Evolutionary conservation across 2,113 vertebrate species (phyloP).

Genomic region (Elanus axillaris): DNA sequence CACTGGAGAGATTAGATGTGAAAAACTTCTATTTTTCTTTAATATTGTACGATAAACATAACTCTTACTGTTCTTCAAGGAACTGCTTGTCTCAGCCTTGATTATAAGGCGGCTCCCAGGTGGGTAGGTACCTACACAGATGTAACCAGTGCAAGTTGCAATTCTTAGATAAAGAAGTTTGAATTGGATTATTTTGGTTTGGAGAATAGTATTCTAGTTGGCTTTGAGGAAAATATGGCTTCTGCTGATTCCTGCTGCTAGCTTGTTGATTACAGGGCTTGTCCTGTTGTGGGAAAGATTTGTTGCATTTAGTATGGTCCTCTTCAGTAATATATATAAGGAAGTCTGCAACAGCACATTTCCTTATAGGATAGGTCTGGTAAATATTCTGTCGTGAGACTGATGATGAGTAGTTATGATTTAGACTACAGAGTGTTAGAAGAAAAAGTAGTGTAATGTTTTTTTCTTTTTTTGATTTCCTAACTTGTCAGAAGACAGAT

Average conservation of each 20-base stretch:
- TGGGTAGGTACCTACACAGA: neutral
- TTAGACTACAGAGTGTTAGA: neutral
- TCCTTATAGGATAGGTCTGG: neutral
- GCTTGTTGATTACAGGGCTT: neutral
- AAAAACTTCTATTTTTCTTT: neutral
- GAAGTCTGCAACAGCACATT: neutral
- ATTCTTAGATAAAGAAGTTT: neutral
- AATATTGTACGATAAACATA: neutral
- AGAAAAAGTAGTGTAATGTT: neutral
- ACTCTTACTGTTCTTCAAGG: neutral
- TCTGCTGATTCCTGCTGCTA: neutral
- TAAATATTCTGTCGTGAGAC: neutral
- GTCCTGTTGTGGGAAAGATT: too few species aligned
- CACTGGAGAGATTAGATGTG: too few species aligned
- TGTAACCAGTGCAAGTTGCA: neutral
- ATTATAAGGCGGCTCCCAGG: too few species aligned
- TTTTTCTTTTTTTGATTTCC: neutral
- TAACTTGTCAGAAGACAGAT: neutral
- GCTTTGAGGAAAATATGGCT: neutral
- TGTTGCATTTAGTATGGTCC: accelerated
- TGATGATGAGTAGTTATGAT: neutral
- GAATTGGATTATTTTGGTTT: neutral
- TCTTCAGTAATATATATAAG: too few species aligned
- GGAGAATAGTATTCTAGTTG: neutral
- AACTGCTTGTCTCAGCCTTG: neutral